Base-by-base conservation (phyloP, 2,113 vertebrate genomes). In the Pelobates fuscus region DNA sequence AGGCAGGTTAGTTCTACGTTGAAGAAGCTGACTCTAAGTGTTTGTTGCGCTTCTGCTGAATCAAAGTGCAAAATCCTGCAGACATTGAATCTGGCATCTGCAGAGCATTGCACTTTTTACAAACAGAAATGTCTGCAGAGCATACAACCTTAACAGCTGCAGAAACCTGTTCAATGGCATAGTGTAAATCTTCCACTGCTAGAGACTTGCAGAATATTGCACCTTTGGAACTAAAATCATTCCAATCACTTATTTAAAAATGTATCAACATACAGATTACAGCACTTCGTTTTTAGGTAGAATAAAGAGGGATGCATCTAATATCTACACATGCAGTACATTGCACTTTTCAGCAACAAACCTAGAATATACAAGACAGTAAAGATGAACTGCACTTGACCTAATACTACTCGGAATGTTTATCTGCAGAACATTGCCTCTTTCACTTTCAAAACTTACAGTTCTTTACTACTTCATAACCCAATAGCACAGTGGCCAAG, bases 151-250 rank as follows among this genome's bases (percentile, higher is more conserved):
- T 20, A 8, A 6, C 17, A 1, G 17, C 4, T 62, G 20, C 1
- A 62, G 29, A 12, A 62, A 32, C 29, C 29, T 62, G 29, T 27
- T 32, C n/a, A 32, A 5, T 27, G 18, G 60, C 27, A 25, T 1
- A 67, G 2, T 18, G 2, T 43, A 25, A 52, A 59, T 54, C 63
- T 67, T 67, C 63, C 63, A 58, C 44, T 11, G 10, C 54, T 57
- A 54, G 14, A 70, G n/a, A 61, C 32, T 26, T 18, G 44, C 44
- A 49, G 44, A 49, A 4, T 49, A 49, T 55, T 55, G 52, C 52
- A 55, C 52, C 52, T 10, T 55, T 55, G 17, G 18, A 20, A 41
- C 32, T 37, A 37, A 5, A 37, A 37, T 5, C 32, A 37, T 37
- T 37, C 32, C 10, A 10, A 37, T 6, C 5, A 37, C 30, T 37